These are phyloP conservation scores for Acronicta aceris DNA, from an alignment of 2,888 invertebrate species.

Conservation along the genomic window DNA sequence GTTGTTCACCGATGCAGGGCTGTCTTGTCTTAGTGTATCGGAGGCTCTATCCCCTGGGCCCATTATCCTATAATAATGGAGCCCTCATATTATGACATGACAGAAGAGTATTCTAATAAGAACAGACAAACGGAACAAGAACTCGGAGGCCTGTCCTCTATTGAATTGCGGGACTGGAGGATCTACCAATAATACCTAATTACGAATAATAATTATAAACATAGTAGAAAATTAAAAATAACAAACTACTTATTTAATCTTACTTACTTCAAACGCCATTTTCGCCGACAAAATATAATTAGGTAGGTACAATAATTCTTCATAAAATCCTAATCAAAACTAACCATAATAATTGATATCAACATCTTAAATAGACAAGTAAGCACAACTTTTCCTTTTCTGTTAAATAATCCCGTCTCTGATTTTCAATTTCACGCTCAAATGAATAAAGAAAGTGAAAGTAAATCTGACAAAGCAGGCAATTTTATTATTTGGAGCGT, in stretches of 20 bases:
- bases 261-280: constrained; percentile 68
- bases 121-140: no score
- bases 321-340: constrained; percentile 57
- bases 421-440: constrained; percentile 79
- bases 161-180: no score
- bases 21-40: no score
- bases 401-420: constrained; percentile 62
- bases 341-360: constrained; percentile 58
- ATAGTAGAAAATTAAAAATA: background rate
- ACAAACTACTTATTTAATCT: background rate
- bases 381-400: constrained; percentile 60
- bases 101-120: no score
- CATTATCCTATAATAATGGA: no score
- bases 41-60: no score
- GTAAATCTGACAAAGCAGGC: constrained; percentile 61
- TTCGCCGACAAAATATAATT: constrained; percentile 26
- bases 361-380: constrained; percentile 72
- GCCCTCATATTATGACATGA: no score
- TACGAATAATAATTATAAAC: no score
- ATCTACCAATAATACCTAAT: no score
- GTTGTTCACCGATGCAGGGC: no score
- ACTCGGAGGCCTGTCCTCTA: no score
- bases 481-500: constrained; percentile 38
- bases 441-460: constrained; percentile 78
- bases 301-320: constrained; percentile 40